Conservation (phyloP, 2,888 invertebrate genomes). For the Onthophagus sagittarius region DNA sequence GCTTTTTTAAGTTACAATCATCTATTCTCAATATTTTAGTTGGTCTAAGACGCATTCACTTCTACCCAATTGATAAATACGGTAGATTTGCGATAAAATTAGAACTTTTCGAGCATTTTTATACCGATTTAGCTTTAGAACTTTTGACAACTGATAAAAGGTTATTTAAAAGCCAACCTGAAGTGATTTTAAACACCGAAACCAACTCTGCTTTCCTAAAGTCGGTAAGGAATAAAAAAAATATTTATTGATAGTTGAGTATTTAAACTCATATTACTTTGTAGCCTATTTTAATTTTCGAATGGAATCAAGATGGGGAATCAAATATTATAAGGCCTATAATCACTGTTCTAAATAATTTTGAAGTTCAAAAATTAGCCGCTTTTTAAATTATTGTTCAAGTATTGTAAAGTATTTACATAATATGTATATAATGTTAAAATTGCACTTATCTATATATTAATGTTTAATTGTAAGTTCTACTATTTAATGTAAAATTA, state of each 20-base stretch:
- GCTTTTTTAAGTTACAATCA: background rate
- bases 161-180: slow-evolving; percentile 8
- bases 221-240: background rate
- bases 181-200: slow-evolving; percentile 5
- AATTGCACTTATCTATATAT: too few species aligned
- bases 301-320: slow-evolving; percentile 9
- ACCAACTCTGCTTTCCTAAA: background rate
- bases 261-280: background rate
- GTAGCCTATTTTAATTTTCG: slow-evolving; percentile 9
- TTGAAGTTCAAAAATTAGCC: background rate
- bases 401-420: background rate
- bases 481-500: too few species aligned
- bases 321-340: background rate
- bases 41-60: slow-evolving; percentile 6
- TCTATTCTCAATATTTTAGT: background rate
- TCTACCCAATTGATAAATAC: slow-evolving; percentile 4
- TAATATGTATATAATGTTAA: too few species aligned
- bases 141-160: background rate
- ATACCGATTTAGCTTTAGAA: slow-evolving; percentile 2
- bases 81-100: slow-evolving; percentile 5
- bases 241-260: background rate
- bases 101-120: slow-evolving; percentile 6
- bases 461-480: too few species aligned
- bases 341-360: slow-evolving; percentile 1
- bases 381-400: background rate